Evolutionary conservation across 2,113 vertebrate genomes (phyloP), one percentile per base, ranked within the genome.

Genomic region (Empidonax traillii): DNA sequence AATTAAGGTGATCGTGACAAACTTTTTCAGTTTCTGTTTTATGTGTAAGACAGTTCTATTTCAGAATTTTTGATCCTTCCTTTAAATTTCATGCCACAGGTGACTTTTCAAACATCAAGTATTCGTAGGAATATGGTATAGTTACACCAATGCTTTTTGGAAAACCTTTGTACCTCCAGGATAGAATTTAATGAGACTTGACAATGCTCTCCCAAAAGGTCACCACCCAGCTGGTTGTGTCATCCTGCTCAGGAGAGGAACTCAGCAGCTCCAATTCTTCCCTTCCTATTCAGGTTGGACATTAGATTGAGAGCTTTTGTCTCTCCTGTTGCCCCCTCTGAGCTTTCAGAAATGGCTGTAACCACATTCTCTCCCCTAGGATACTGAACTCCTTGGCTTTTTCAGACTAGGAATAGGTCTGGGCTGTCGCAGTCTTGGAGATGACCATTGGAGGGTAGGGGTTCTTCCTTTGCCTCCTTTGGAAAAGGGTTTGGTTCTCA

Each of bases 131-230:
- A n/a, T n/a, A 18, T 39, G 61, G 30, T 37, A 31, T 6, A 20
- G 35, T 61, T 88, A 56, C 13, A 47, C 41, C 25, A 72, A 39
- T 33, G 47, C 14, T 87, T 94, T 83, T 35, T 90, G 55, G 55
- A 89, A 88, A 89, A 77, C 19, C 61, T 92, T 73, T 85, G 31
- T 81, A 75, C 47, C 55, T 85, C 81, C 66, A 53, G 68, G 69
- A 74, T 51, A 35, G n/a, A 96, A 74, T 84, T 87, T 84, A 80
- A 87, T 74, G 66, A 95, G 43, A 85, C 51, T 44, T 66, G 72
- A 49, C 20, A 23, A 7, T 43, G 59, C 8, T 71, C 23, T 94
- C 81, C 74, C 22, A 59, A 69, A 84, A 89, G 76, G 68, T 94
- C 65, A 53, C 46, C 51, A 39, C 59, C 30, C 41, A 66, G 47